Conservation (phyloP, 64 coral and sea anemone genomes). For the Hydrozoanthus tunicans region DNA sequence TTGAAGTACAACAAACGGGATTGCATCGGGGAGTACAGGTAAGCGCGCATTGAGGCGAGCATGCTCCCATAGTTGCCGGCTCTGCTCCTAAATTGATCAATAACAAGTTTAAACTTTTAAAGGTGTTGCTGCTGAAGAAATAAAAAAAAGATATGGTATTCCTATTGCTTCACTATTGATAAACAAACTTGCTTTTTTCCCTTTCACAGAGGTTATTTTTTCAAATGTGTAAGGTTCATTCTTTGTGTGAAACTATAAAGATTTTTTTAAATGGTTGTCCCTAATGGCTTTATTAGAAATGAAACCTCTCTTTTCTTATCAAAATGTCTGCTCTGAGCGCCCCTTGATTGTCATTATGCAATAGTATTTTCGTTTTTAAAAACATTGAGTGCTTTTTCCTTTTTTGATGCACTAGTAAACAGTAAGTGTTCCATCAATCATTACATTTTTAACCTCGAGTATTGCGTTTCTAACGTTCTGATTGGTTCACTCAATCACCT, state of each 20-base stretch:
- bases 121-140: background rate
- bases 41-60: constrained; percentile 51
- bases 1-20: constrained; percentile 77
- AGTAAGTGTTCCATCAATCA: too few species aligned
- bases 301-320: too few species aligned
- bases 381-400: too few species aligned
- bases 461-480: too few species aligned
- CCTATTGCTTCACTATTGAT: background rate
- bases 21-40: constrained; percentile 72
- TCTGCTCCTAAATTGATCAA: constrained; percentile 35
- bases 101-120: background rate
- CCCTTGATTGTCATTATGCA: too few species aligned
- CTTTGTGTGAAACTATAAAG: background rate
- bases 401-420: too few species aligned
- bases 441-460: too few species aligned
- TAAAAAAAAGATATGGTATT: background rate
- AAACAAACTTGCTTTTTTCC: background rate
- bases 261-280: too few species aligned
- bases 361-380: too few species aligned
- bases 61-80: constrained; percentile 72
- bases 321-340: too few species aligned
- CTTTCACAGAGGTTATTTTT: background rate
- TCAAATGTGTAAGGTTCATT: background rate
- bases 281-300: too few species aligned
- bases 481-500: too few species aligned